These are phyloP conservation scores for Drosophila rellima DNA, from an alignment of 2,888 invertebrate genomes.

Conservation along the genomic window DNA sequence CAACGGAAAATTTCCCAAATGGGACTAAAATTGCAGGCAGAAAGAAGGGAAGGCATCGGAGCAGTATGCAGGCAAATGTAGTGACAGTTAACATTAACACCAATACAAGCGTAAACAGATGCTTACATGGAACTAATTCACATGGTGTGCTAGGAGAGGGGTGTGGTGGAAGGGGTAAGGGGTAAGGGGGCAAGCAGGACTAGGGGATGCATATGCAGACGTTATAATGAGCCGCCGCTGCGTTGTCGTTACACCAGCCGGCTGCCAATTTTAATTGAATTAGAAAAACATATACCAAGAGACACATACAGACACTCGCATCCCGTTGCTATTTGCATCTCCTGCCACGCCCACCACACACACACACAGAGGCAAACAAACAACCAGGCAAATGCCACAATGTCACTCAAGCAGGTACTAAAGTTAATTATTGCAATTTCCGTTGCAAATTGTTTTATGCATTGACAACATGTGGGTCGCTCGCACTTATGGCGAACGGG, in stretches of 20 bases:
- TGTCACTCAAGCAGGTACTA: conserved; percentile 83
- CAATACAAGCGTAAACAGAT: conserved; percentile 75
- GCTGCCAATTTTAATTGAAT: conserved; percentile 81
- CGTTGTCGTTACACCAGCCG: conserved; percentile 35
- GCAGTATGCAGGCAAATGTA: conserved; percentile 52
- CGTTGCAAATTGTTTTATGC: conserved; percentile 82
- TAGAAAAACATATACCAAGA: conserved; percentile 63
- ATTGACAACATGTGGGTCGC: conserved; percentile 70
- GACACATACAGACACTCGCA: conserved; percentile 16
- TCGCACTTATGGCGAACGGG: conserved; percentile 1
- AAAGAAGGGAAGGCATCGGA: background rate
- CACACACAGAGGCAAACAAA: conserved; percentile 23
- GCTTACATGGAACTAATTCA: conserved; percentile 38
- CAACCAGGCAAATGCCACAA: conserved; percentile 55
- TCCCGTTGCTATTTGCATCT: background rate
- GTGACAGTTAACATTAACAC: conserved; percentile 80
- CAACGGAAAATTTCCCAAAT: conserved; percentile 7
- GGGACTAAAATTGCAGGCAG: background rate
- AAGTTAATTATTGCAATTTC: conserved; percentile 84
- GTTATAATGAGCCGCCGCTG: conserved; percentile 61
- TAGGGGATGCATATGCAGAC: conserved; percentile 49
- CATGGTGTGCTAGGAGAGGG: no score
- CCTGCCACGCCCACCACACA: background rate
- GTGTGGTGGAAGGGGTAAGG: no score
- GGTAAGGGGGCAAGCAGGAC: background rate